phyloP scores from a whole-genome alignment of 2,797 vertebrate species.

The Rhinogobio ventralis region DNA sequence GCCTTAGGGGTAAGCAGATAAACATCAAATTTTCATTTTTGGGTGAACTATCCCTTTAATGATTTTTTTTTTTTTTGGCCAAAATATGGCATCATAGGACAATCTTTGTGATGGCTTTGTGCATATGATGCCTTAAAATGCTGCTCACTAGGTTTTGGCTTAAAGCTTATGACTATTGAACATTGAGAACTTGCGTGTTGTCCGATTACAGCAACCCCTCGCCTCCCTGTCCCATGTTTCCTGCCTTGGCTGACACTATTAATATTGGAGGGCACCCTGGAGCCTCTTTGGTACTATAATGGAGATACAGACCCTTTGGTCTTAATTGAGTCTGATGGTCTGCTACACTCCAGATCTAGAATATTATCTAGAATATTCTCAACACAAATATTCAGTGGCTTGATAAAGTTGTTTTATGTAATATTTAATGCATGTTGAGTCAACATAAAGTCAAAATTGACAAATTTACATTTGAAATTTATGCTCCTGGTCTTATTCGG shows the following conservation, averaged over 20 bases:
- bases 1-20: too few relatives aligned
- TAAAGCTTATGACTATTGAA: not conserved
- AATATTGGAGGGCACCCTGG: not conserved
- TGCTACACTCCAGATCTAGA: not conserved
- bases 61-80: too few relatives aligned
- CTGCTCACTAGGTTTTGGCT: not conserved
- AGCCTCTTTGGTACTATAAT: slow-evolving; percentile 11
- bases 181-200: not conserved
- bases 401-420: slow-evolving; percentile 4
- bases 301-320: not conserved
- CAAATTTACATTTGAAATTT: not conserved
- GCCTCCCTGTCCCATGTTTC: not conserved
- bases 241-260: slow-evolving; percentile 10
- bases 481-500: not conserved
- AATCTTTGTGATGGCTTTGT: not conserved
- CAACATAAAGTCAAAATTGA: not conserved
- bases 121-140: not conserved
- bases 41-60: too few relatives aligned
- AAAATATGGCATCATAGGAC: not conserved
- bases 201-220: slow-evolving; percentile 11
- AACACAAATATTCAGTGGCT: slow-evolving; percentile 14
- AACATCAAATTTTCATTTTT: too few relatives aligned
- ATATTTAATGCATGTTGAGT: not conserved
- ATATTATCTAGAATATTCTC: not conserved
- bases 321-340: slow-evolving; percentile 31